These are phyloP conservation scores for Aratinga solstitialis DNA, from an alignment of 2,797 vertebrate species.

Conservation along the genomic window DNA sequence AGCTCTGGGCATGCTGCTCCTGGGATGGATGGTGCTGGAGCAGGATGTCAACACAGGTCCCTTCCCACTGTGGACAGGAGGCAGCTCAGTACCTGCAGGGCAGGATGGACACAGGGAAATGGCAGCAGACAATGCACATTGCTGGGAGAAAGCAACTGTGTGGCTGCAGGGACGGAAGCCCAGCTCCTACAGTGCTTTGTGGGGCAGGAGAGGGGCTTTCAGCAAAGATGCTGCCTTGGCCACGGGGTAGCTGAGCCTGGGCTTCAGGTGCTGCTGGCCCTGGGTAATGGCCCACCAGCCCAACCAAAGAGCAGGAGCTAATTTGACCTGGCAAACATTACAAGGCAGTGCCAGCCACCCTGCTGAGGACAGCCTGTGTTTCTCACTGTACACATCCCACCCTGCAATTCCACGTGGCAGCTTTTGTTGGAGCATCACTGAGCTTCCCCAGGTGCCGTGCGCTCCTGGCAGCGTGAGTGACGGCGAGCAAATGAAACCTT, in stretches of 20 bases:
- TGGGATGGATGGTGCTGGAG: fast-evolving
- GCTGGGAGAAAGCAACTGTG: fast-evolving
- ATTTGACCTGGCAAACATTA: background rate
- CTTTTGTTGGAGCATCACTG: fast-evolving
- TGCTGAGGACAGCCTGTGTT: fast-evolving
- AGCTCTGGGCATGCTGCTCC: background rate
- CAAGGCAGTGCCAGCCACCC: background rate
- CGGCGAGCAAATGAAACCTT: fast-evolving
- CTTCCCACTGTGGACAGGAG: background rate
- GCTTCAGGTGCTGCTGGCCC: background rate
- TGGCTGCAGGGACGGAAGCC: background rate
- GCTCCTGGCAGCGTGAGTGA: background rate
- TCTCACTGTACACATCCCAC: fast-evolving
- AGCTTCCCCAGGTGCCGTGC: background rate
- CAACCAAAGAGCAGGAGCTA: background rate
- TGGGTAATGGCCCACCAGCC: background rate
- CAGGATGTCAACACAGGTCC: background rate
- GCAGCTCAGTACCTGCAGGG: background rate
- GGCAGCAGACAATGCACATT: background rate
- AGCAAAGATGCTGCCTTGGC: background rate
- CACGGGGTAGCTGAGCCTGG: fast-evolving
- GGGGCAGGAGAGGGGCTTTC: background rate
- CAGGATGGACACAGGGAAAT: background rate
- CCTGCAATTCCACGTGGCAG: background rate
- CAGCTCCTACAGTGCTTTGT: fast-evolving